Evolutionary conservation across 2,797 vertebrate genomes (phyloP).

Genomic region (Phylloscopus collybita): DNA sequence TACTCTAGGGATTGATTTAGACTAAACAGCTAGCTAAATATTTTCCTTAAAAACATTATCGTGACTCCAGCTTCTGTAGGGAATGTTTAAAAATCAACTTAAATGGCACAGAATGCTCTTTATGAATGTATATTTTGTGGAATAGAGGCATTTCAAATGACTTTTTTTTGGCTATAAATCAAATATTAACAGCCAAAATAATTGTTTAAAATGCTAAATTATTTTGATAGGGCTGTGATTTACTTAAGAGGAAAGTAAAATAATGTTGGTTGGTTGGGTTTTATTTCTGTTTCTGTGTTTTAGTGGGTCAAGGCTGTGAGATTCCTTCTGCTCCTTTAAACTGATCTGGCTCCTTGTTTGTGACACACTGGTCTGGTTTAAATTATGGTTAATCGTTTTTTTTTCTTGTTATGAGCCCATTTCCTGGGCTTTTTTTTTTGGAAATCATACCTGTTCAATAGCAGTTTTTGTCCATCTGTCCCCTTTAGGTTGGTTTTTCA

Average conservation of each 20-base stretch:
- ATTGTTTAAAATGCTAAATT: neutral
- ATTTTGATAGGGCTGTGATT: neutral
- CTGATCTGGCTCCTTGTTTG: neutral
- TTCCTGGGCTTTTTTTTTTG: neutral
- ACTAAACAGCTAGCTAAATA: neutral
- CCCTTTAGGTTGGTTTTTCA: neutral
- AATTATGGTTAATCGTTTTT: neutral
- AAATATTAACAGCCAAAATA: neutral
- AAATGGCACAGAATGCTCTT: neutral
- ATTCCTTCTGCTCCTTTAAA: neutral
- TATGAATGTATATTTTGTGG: neutral
- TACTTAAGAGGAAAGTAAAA: neutral
- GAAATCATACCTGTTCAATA: neutral
- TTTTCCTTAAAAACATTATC: neutral
- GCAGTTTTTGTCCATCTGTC: neutral
- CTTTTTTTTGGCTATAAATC: neutral
- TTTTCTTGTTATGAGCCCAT: accelerated
- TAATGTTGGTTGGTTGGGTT: neutral
- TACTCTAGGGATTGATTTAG: neutral
- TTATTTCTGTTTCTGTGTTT: neutral
- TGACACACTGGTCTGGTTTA: neutral
- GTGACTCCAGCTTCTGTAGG: neutral
- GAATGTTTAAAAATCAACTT: neutral
- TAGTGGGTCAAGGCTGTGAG: neutral
- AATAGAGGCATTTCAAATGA: neutral